Percentiles rank a stretch among this genome's conserved stretches.
These are phyloP conservation scores for Paramacrobiotus metropolitanus DNA, from an alignment of 1,140 invertebrate species.

Conservation along the genomic window DNA sequence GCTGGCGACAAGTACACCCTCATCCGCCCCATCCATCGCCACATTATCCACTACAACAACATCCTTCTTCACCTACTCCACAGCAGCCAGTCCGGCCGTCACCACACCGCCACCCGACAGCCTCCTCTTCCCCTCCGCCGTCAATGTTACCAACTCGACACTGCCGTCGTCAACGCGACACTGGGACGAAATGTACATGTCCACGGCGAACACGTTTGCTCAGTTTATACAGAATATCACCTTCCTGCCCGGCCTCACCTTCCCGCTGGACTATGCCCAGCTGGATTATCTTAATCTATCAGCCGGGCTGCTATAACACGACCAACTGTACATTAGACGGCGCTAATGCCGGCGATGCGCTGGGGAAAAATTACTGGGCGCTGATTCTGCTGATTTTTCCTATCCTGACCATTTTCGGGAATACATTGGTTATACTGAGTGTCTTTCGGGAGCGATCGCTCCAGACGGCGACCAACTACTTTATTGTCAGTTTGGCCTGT, in stretches of 20 bases:
- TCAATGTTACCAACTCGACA: conserved; percentile 3
- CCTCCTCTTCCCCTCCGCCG: conserved; percentile 2
- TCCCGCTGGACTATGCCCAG: background rate
- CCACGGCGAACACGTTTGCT: background rate
- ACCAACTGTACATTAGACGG: background rate
- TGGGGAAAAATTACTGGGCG: conserved; percentile 41
- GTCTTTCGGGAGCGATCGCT: conserved; percentile 65
- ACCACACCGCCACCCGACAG: background rate
- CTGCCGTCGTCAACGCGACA: conserved; percentile 6
- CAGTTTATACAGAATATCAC: conserved; percentile 6
- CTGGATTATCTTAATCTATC: background rate
- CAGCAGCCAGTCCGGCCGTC: no score
- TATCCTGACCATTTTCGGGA: conserved; percentile 78
- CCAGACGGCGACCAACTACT: conserved; percentile 90
- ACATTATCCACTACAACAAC: no score
- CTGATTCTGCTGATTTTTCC: conserved; percentile 65
- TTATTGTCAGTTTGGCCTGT: conserved; percentile 88
- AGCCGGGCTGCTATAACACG: background rate
- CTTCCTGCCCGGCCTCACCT: background rate
- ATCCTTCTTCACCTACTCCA: no score
- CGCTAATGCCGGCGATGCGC: background rate
- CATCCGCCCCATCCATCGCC: background rate
- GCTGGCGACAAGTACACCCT: conserved; percentile 1
- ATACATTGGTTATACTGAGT: conserved; percentile 79
- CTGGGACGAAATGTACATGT: conserved; percentile 2